These are phyloP conservation scores for Perodicticus potto DNA, from an alignment of 2,797 vertebrate genomes.

Conservation along the genomic window DNA sequence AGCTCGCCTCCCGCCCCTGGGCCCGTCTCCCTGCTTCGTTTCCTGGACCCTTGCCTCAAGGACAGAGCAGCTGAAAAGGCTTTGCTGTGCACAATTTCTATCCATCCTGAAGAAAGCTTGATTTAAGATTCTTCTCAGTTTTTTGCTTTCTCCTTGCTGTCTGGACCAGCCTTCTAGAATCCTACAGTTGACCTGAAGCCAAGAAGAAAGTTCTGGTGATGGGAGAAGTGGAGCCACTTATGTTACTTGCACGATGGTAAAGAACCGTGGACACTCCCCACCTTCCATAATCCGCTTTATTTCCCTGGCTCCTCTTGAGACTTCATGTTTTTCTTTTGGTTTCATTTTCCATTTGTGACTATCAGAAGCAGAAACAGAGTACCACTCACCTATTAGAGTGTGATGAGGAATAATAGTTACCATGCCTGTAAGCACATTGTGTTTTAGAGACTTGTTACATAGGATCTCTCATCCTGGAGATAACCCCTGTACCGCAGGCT, in stretches of 20 bases:
- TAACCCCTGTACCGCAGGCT: background rate
- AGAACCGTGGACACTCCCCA: conserved; percentile 35
- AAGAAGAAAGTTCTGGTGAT: conserved; percentile 64
- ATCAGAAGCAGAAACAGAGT: conserved; percentile 47
- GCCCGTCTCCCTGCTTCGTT: background rate
- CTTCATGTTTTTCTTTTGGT: conserved; percentile 45
- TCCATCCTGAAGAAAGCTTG: conserved; percentile 41
- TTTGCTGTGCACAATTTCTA: conserved; percentile 23
- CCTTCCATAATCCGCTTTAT: conserved; percentile 27
- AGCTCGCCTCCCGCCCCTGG: background rate
- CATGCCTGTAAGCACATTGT: background rate
- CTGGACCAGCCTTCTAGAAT: conserved; percentile 66
- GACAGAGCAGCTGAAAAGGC: conserved; percentile 3
- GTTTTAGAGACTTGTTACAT: background rate
- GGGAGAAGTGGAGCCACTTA: conserved; percentile 57
- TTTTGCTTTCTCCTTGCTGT: conserved; percentile 54
- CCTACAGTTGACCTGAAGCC: conserved; percentile 57
- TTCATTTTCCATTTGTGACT: conserved; percentile 44
- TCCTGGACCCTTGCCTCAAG: conserved; percentile 34
- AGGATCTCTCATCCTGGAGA: background rate
- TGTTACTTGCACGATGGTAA: conserved; percentile 57
- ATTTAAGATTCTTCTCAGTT: conserved; percentile 62
- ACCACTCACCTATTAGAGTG: background rate
- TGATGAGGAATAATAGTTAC: background rate
- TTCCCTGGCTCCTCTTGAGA: conserved; percentile 34